These are phyloP conservation scores for Actenoides lindsayi DNA, from an alignment of 2,113 vertebrate species.

Conservation along the genomic window DNA sequence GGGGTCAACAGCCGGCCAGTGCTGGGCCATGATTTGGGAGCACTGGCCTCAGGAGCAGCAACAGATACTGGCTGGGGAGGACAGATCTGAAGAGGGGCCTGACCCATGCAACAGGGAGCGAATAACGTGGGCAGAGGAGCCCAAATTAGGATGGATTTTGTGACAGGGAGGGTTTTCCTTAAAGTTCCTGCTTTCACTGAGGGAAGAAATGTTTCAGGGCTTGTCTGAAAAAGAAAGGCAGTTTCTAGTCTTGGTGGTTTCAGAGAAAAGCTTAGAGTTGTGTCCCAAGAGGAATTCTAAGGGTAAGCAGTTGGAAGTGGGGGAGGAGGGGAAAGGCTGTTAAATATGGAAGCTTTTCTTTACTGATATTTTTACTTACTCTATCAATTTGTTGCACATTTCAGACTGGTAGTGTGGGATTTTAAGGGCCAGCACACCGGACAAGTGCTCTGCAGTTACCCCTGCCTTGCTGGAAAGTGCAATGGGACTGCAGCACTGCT, in stretches of 20 bases:
- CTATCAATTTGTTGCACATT: not conserved
- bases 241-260: not conserved
- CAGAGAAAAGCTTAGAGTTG: not conserved
- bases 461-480: not conserved
- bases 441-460: not conserved
- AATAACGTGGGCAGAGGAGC: not conserved
- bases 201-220: not conserved
- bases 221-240: not conserved
- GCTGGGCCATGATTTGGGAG: rapidly evolving
- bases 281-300: not conserved
- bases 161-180: not conserved
- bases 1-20: not conserved
- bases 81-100: not conserved
- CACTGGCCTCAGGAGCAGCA: not conserved
- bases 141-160: not conserved
- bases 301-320: not conserved
- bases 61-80: not conserved
- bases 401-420: not conserved
- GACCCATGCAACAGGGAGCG: not conserved
- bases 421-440: not conserved
- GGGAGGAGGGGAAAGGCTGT: not conserved
- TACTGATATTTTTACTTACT: not conserved
- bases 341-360: slow-evolving; percentile 1
- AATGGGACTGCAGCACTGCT: not conserved
- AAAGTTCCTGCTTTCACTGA: not conserved